These are phyloP conservation scores for Erebia palarica DNA, from an alignment of 2,888 invertebrate species.

Conservation along the genomic window DNA sequence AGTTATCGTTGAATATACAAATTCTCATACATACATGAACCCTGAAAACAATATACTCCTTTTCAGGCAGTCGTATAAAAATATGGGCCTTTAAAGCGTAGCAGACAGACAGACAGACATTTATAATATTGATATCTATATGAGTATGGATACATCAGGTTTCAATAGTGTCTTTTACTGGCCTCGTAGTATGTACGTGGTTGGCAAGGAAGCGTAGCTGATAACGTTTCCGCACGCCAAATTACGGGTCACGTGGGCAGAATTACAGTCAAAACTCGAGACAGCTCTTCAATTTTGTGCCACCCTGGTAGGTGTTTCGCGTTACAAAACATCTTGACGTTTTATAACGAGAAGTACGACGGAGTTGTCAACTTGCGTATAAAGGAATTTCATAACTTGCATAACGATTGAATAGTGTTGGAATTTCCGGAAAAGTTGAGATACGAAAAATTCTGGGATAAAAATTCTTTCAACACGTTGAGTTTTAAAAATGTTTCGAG, in stretches of 20 bases:
- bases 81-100: too few species aligned
- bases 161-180: background rate
- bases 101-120: too few species aligned
- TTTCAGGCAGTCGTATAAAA: too few species aligned
- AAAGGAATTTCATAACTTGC: background rate
- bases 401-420: background rate
- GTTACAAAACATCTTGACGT: conserved; percentile 14
- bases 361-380: background rate
- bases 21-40: too few species aligned
- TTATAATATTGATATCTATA: too few species aligned
- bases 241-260: conserved; percentile 50
- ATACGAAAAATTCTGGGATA: background rate
- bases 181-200: conserved; percentile 45
- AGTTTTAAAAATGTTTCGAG: background rate
- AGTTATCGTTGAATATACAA: too few species aligned
- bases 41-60: too few species aligned
- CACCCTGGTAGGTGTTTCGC: conserved; percentile 17
- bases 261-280: conserved; percentile 46
- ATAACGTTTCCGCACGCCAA: conserved; percentile 54
- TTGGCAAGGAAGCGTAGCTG: conserved; percentile 45
- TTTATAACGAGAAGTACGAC: conserved; percentile 2
- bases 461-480: background rate
- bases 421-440: background rate
- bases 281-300: conserved; percentile 30
- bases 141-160: background rate